phyloP scores from a whole-genome alignment of 2,797 vertebrate species.

The Hippocampus kuda region DNA sequence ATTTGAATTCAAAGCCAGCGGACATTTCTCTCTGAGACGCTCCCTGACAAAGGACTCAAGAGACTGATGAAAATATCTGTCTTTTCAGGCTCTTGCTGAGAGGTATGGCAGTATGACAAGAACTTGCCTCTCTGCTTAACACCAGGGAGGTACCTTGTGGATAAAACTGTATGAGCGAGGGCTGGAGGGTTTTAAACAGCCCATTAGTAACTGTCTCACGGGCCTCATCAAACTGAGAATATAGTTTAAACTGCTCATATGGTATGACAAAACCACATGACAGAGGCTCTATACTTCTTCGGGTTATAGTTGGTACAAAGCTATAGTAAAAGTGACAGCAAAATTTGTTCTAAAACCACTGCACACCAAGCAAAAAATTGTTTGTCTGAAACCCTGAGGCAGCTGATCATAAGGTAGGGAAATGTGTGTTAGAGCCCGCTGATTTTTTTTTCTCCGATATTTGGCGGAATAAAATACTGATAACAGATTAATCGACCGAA shows the following conservation, averaged over 20 bases:
- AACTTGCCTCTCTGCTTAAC: constrained; percentile 1
- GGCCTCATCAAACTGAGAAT: not conserved
- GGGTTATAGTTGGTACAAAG: no score
- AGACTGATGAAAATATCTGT: constrained; percentile 46
- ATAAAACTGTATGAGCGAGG: not conserved
- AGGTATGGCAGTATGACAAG: constrained; percentile 26
- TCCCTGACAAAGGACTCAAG: constrained; percentile 44
- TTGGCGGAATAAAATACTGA: no score
- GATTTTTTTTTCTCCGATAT: no score
- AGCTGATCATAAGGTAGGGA: no score
- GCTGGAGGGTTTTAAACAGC: not conserved
- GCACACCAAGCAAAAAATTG: no score
- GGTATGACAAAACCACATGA: not conserved
- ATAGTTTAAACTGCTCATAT: not conserved
- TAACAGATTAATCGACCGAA: no score
- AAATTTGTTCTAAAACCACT: no score
- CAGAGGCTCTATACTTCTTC: not conserved
- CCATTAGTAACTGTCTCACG: constrained; percentile 2
- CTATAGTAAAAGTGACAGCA: no score
- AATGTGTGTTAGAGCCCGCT: no score
- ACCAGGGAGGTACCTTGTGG: constrained; percentile 12
- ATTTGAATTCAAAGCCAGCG: constrained; percentile 50
- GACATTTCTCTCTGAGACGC: constrained; percentile 27
- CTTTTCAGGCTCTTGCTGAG: constrained; percentile 34
- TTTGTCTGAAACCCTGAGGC: no score